Conservation (phyloP, 2,113 vertebrate species). For the Ceyx melanurus region DNA sequence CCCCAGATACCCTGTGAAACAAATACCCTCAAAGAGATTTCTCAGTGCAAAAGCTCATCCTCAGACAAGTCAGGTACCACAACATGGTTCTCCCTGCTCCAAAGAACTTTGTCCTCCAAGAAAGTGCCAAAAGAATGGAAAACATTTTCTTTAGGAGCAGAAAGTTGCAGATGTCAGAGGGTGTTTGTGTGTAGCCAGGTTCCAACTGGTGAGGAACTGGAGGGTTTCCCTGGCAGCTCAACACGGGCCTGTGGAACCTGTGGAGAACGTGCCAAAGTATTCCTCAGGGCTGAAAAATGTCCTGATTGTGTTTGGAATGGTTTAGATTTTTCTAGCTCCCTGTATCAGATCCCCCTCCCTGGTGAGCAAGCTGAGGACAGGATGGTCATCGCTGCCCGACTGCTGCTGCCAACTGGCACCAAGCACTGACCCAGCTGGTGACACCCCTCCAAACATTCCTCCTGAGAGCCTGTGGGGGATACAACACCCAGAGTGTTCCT, state of each 20-base stretch:
- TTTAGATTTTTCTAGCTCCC: neutral
- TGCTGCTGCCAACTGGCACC: accelerated
- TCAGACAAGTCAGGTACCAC: neutral
- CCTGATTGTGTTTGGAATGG: neutral
- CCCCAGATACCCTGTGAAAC: neutral
- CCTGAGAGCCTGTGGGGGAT: accelerated
- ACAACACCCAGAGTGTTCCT: neutral
- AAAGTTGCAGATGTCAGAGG: neutral
- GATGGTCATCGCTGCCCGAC: neutral
- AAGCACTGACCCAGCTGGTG: neutral
- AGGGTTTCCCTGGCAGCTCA: neutral
- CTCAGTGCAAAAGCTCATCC: neutral
- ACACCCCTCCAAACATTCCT: neutral
- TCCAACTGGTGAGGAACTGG: neutral
- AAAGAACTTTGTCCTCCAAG: neutral
- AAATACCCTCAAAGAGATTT: neutral
- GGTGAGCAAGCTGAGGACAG: neutral
- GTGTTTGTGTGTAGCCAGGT: neutral
- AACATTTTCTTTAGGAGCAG: neutral
- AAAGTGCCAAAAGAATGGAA: neutral
- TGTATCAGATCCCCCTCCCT: neutral
- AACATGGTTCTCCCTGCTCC: neutral
- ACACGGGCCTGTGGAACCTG: neutral
- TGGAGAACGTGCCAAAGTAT: neutral
- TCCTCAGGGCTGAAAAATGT: neutral